phyloP scores from a whole-genome alignment of 1,140 invertebrate species.

The Drosophila teissieri region DNA sequence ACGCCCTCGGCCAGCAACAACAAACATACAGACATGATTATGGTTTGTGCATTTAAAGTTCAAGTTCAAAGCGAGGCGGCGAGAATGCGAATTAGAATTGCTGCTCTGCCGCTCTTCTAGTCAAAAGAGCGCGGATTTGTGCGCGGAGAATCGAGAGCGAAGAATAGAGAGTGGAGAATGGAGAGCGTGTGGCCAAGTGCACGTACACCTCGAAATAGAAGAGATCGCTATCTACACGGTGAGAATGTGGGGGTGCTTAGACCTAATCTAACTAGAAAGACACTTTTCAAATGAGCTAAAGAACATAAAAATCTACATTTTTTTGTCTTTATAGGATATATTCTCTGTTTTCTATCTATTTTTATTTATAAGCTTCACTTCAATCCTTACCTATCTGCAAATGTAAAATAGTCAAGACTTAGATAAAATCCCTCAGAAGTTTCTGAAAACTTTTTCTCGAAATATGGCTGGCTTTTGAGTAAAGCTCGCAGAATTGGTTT shows the following conservation, averaged over 20 bases:
- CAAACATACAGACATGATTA: conserved; percentile 40
- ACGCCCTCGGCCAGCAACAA: conserved; percentile 37
- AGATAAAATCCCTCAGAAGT: too few species aligned
- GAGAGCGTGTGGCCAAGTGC: conserved; percentile 51
- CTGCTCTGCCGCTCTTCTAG: neutral
- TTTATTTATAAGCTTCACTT: too few species aligned
- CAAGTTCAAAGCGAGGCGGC: conserved; percentile 78
- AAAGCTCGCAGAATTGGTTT: too few species aligned
- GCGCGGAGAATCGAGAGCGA: conserved; percentile 1
- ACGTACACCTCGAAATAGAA: conserved; percentile 55
- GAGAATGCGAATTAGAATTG: conserved; percentile 68
- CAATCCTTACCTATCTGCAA: too few species aligned
- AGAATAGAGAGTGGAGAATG: neutral
- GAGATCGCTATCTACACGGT: conserved; percentile 29
- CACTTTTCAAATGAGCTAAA: too few species aligned
- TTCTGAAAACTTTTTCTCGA: too few species aligned
- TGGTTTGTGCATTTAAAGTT: conserved; percentile 77
- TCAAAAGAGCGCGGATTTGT: conserved; percentile 1
- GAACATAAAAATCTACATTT: too few species aligned
- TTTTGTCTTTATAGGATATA: too few species aligned
- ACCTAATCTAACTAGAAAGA: neutral
- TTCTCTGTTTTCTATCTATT: too few species aligned
- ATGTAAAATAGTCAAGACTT: too few species aligned
- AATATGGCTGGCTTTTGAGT: too few species aligned
- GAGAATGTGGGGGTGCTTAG: neutral